Conservation (phyloP, 1,140 invertebrate species). For the Oscheius sp. region DNA sequence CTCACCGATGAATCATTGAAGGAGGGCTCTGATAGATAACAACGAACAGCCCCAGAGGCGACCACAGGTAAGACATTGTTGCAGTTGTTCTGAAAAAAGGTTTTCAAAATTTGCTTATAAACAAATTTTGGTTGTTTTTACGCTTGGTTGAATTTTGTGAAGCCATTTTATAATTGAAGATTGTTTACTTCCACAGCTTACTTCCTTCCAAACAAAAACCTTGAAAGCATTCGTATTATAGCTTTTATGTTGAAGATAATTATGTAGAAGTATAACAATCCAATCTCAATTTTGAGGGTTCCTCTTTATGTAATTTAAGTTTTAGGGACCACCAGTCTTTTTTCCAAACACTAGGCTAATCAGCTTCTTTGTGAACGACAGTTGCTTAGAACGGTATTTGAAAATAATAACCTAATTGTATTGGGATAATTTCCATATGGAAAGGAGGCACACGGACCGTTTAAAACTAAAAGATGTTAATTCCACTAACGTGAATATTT, state of each 20-base stretch:
- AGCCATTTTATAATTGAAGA: neutral
- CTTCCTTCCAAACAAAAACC: neutral
- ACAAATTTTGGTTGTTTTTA: too few species aligned
- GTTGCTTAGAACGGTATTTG: too few species aligned
- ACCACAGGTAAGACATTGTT: slow-evolving; percentile 23
- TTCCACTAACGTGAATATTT: too few species aligned
- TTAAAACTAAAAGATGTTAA: neutral
- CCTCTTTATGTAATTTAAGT: too few species aligned
- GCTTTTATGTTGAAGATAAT: neutral
- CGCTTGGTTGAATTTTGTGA: neutral
- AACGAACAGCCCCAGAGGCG: slow-evolving; percentile 22
- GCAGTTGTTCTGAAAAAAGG: slow-evolving; percentile 18
- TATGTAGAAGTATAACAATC: neutral
- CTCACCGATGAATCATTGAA: slow-evolving; percentile 14
- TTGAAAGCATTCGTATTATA: neutral
- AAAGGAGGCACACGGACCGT: too few species aligned
- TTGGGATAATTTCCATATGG: neutral
- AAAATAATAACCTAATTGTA: neutral
- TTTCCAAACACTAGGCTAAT: too few species aligned
- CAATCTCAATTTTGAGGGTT: too few species aligned
- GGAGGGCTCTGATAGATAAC: slow-evolving; percentile 9
- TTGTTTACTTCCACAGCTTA: neutral
- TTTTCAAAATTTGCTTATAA: neutral
- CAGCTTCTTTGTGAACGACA: too few species aligned
- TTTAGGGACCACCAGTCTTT: too few species aligned